These are phyloP conservation scores for Drosophila rhopaloa DNA, from an alignment of 1,140 invertebrate species.

Conservation along the genomic window DNA sequence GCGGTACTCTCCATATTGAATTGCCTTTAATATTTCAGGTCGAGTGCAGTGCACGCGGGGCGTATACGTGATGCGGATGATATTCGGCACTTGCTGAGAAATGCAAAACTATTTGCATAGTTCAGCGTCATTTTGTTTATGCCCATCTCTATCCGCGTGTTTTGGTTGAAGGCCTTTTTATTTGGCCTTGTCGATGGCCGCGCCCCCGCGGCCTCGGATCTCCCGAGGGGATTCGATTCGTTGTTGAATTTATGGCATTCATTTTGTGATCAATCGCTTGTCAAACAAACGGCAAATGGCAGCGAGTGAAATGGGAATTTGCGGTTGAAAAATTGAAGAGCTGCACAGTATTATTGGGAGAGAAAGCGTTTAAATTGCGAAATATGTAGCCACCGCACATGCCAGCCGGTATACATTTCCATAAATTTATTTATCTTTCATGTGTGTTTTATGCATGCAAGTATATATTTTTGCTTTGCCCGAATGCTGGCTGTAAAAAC, in stretches of 20 bases:
- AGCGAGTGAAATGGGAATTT: slow-evolving; percentile 68
- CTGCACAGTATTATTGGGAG: slow-evolving; percentile 25
- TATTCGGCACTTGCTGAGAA: slow-evolving; percentile 43
- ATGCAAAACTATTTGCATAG: slow-evolving; percentile 77
- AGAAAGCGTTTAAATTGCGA: slow-evolving; percentile 40
- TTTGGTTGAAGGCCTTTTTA: not conserved
- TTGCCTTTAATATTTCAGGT: slow-evolving; percentile 70
- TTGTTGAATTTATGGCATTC: slow-evolving; percentile 71
- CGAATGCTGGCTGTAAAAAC: slow-evolving; percentile 50
- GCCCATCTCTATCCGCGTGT: not conserved
- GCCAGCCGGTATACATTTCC: slow-evolving; percentile 20
- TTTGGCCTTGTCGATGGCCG: not conserved
- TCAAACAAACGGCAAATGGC: slow-evolving; percentile 58
- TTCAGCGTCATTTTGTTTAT: slow-evolving; percentile 56
- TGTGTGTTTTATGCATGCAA: not conserved
- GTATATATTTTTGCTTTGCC: not conserved
- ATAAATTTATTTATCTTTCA: slow-evolving; percentile 47
- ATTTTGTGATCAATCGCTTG: slow-evolving; percentile 73
- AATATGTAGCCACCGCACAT: slow-evolving; percentile 12
- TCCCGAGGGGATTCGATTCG: slow-evolving; percentile 3
- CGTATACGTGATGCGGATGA: slow-evolving; percentile 65
- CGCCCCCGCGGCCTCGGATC: not conserved
- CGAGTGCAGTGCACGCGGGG: slow-evolving; percentile 46
- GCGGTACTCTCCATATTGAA: slow-evolving; percentile 69
- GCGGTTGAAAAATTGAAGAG: slow-evolving; percentile 60